Base-by-base conservation (phyloP, 1,140 invertebrate genomes). In the Drosophila sturtevanti region DNA sequence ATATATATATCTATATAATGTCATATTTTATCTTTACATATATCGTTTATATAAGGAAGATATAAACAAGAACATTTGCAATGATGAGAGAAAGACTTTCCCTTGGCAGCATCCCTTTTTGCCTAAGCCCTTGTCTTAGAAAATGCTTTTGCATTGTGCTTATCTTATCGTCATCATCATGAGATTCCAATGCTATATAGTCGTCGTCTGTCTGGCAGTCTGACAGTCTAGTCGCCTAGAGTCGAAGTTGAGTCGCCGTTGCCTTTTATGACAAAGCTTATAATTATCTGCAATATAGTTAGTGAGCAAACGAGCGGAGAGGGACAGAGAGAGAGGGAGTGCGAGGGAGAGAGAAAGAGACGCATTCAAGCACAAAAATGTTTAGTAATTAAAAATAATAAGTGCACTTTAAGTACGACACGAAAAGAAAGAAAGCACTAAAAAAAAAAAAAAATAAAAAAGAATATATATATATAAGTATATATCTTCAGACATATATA, bases 381-480 rank as follows among this genome's bases (percentile, higher is more conserved):
- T 69, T 48, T 72, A 77, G 77, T 77, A 77, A 77, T 77, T 77
- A 77, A 77, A 77, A 77, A 77, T 77, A 77, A 77, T 77, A 77
- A 77, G 37, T 44, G 27, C 52, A 35, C 55, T 66, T 58, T 58
- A 59, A 66, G 68, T 59, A 63, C 74, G 41, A 48, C 16, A 48
- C n/a, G 16, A 4, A n/a, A 38, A 38, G n/a, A 51, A 9, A 35
- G 38, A 63, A 62, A 67, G 27, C 6, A 31, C 27, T 31, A 61
- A 60, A 65, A 41, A 27, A 16, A 41, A 18, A 11, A 12, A 11
- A 31, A 59, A 22, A 24, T 4, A 10, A 21, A 4, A 52, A 52
- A 52, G 48, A 10, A 24, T n/a, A n/a, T n/a, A n/a, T n/a, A n/a
- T n/a, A n/a, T n/a, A n/a, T n/a, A n/a, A n/a, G n/a, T n/a, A n/a